Percentiles rank a stretch among this genome's conserved stretches.
Conservation (phyloP, 2,113 vertebrate species). For the Etheostoma cragini region DNA sequence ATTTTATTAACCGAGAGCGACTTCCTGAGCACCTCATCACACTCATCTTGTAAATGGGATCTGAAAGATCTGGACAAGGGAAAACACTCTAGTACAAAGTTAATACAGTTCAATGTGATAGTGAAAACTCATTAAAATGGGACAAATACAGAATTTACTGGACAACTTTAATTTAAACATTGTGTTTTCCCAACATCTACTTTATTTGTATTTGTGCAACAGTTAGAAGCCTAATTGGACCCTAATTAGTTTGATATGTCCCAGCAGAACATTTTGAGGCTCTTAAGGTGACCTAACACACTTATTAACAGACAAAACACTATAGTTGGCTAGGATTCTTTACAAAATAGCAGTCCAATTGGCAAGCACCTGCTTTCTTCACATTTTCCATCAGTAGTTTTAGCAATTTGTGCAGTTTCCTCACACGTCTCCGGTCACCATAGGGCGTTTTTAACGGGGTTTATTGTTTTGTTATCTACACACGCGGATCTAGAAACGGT, state of each 20-base stretch:
- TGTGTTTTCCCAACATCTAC: not conserved
- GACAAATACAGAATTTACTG: not conserved
- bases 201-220: not conserved
- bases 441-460: not conserved
- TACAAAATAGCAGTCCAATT: not conserved
- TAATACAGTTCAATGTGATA: conserved; percentile 14
- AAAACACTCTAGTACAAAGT: conserved; percentile 27
- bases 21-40: conserved; percentile 58
- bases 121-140: not conserved
- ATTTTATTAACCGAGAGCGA: conserved; percentile 66
- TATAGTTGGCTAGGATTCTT: not conserved
- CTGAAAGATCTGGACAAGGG: conserved; percentile 42
- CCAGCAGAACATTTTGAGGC: not conserved
- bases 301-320: not conserved
- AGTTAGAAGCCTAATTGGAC: too few relatives aligned
- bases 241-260: not conserved
- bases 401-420: not conserved
- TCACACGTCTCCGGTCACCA: not conserved
- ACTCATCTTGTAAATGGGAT: conserved; percentile 54
- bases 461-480: not conserved
- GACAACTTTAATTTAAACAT: not conserved
- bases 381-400: not conserved
- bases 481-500: not conserved
- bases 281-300: not conserved
- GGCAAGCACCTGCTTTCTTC: not conserved